Base-by-base conservation (phyloP, 2,888 invertebrate genomes). In the Xylota sylvarum region DNA sequence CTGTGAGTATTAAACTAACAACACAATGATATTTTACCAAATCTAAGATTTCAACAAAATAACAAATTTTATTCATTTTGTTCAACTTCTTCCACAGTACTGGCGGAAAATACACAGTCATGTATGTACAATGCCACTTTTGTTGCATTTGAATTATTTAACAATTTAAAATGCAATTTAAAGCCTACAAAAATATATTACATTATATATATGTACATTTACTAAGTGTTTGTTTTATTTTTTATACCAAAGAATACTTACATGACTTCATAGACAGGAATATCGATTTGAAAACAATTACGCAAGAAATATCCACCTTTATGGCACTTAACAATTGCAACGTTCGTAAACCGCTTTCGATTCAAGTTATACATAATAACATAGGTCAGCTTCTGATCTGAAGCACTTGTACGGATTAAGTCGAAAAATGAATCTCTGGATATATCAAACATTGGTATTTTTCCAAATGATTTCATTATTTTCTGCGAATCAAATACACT, bases 251-350 rank as follows among this genome's bases (percentile, higher is more conserved):
- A 32, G 1, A 9, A 56, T 83, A 89, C 90, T 89, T 79, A 90
- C 90, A 88, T 50, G 19, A 90, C 69, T 58, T 88, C 88, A 40
- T 70, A 69, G 2, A 89, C 64, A 10, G 88, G 88, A n/a, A 90
- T 88, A 73, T 88, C 89, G 32, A 87, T 81, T 81, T 88, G 88
- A 30, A 89, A 90, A 55, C 88, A 88, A 40, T 84, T 82, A 12
- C 85, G 83, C 14, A 90, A 23, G 23, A 81, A 60, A 27, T 89
- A 70, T 5, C 69, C 19, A 1, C 83, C 88, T 17, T 77, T 85
- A 46, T 77, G 56, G 32, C 67, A 87, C 40, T 85, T 88, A 12
- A 88, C 88, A 23, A 89, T 27, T 2, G 85, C 83, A 64, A 90
- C 65, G 14, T 79, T 74, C 19, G 87, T 88, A 43, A 90, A 83